Percentiles rank a stretch among this genome's conserved stretches.
These are phyloP conservation scores for Aspidiotus destructor DNA, from an alignment of 2,888 invertebrate genomes.

Conservation along the genomic window DNA sequence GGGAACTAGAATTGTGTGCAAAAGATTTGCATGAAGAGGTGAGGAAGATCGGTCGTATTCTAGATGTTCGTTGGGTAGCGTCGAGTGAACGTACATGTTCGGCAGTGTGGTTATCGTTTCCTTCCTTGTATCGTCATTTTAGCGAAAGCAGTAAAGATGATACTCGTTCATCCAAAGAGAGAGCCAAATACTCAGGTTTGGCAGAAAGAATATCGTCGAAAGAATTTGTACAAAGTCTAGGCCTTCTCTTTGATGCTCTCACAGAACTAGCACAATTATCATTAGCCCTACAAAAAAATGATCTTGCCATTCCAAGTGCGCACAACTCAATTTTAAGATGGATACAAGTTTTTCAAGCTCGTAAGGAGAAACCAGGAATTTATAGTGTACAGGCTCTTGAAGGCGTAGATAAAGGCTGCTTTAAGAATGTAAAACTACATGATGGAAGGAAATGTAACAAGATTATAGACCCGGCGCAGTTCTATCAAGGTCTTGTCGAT, in stretches of 20 bases:
- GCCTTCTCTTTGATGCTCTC: background rate
- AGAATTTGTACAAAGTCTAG: background rate
- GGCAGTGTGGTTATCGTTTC: constrained; percentile 34
- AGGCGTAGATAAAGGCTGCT: background rate
- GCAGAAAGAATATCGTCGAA: background rate
- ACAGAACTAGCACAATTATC: background rate
- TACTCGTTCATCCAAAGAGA: background rate
- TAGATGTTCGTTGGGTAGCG: too few species aligned
- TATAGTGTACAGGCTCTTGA: background rate
- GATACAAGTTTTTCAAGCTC: background rate
- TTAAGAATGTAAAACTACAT: background rate
- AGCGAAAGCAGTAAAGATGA: background rate
- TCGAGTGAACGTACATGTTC: constrained; percentile 32
- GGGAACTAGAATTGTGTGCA: constrained; percentile 30
- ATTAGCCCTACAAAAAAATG: background rate
- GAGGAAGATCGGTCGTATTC: constrained; percentile 34
- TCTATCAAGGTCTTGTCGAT: background rate
- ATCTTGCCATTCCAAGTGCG: background rate
- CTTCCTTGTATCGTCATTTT: constrained; percentile 37
- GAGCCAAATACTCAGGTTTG: background rate
- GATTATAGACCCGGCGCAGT: background rate
- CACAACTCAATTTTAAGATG: background rate
- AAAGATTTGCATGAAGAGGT: constrained; percentile 30
- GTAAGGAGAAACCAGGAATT: background rate
- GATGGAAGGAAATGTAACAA: background rate